Evolutionary conservation across 2,888 invertebrate species (phyloP).

Genomic region (Drosophila fungiperda): DNA sequence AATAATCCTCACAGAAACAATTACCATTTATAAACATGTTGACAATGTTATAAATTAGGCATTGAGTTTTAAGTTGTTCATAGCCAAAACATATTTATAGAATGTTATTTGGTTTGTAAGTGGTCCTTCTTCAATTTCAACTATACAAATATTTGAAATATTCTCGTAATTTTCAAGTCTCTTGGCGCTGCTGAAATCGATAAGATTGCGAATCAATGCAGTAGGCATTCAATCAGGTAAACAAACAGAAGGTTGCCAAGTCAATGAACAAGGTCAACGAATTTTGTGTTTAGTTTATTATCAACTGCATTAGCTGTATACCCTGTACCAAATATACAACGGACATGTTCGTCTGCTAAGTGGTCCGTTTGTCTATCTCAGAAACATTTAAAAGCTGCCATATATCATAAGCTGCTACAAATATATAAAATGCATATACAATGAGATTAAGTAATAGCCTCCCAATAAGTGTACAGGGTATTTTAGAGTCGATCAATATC

Average conservation of each 20-base stretch:
- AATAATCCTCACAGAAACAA: slow-evolving; percentile 2
- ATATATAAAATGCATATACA: not conserved
- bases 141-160: not conserved
- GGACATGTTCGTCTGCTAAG: not conserved
- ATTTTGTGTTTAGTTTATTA: slow-evolving; percentile 48
- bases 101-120: slow-evolving; percentile 61
- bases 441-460: not conserved
- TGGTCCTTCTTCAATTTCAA: not conserved
- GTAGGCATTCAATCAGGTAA: slow-evolving; percentile 8
- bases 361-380: slow-evolving; percentile 8
- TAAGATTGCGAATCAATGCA: slow-evolving; percentile 13
- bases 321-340: slow-evolving; percentile 7
- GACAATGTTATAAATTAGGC: slow-evolving; percentile 22
- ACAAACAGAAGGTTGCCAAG: slow-evolving; percentile 6
- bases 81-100: slow-evolving; percentile 7
- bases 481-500: slow-evolving; percentile 22
- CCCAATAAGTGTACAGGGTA: slow-evolving; percentile 13
- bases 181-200: not conserved
- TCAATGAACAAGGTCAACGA: slow-evolving; percentile 62
- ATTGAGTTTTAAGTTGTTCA: slow-evolving; percentile 31
- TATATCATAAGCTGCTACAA: not conserved
- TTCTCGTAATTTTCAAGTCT: slow-evolving; percentile 4
- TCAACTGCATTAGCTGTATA: slow-evolving; percentile 1
- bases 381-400: slow-evolving; percentile 1
- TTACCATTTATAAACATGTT: slow-evolving; percentile 7